Conservation (phyloP, 2,888 invertebrate species). For the Corbicula japonica region DNA sequence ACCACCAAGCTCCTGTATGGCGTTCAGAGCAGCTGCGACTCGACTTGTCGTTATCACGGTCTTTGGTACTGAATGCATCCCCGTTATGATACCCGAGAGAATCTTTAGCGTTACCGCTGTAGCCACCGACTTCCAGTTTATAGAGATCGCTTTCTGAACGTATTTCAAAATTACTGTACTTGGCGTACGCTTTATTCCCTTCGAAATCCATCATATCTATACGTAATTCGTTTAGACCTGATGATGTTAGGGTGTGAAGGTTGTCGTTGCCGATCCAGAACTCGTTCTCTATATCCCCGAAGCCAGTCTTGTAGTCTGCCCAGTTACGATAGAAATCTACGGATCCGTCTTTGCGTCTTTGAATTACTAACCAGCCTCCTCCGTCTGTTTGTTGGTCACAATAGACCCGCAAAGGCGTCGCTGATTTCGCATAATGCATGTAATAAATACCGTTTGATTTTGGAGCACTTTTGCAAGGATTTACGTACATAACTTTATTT, state of each 20-base stretch:
- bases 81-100: too few species aligned
- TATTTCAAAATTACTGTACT: slow-evolving; percentile 29
- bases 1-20: too few species aligned
- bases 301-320: slow-evolving; percentile 45
- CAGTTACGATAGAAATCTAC: slow-evolving; percentile 40
- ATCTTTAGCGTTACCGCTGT: slow-evolving; percentile 47
- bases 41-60: too few species aligned
- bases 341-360: slow-evolving; percentile 13
- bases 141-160: slow-evolving; percentile 15
- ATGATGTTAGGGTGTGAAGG: slow-evolving; percentile 9
- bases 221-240: slow-evolving; percentile 17
- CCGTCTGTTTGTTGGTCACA: slow-evolving; percentile 44
- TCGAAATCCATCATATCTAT: slow-evolving; percentile 33
- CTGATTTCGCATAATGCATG: too few species aligned
- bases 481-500: too few species aligned
- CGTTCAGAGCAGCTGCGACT: too few species aligned
- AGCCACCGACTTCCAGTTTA: slow-evolving; percentile 27
- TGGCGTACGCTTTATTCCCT: slow-evolving; percentile 32
- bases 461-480: too few species aligned
- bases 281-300: slow-evolving; percentile 32
- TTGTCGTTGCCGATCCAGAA: slow-evolving; percentile 47
- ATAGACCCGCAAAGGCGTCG: slow-evolving; percentile 10
- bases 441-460: too few species aligned
- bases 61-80: too few species aligned
- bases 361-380: slow-evolving; percentile 39